Conservation (phyloP, 2,797 vertebrate species). For the Lagodon rhomboides region DNA sequence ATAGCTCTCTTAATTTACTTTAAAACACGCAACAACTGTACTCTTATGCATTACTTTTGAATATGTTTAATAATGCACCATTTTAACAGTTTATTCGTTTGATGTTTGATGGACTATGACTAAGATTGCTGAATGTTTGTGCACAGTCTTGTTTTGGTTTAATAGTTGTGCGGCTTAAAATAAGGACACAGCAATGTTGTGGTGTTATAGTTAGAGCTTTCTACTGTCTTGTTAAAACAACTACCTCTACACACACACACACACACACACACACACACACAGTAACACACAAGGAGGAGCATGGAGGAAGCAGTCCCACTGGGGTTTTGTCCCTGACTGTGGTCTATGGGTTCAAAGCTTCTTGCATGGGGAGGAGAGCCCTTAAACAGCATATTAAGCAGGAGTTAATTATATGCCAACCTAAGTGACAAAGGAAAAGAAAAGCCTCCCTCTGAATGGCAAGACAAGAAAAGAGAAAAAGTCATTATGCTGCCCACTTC, state of each 20-base stretch:
- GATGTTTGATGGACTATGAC: not conserved
- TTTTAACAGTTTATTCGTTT: constrained; percentile 1
- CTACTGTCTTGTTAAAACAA: constrained; percentile 61
- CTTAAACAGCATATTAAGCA: constrained; percentile 91
- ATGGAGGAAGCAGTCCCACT: constrained; percentile 82
- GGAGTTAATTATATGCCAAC: constrained; percentile 91
- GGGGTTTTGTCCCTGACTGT: constrained; percentile 83
- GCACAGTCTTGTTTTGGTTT: constrained; percentile 6
- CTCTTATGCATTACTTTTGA: not conserved
- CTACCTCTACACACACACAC: constrained; percentile 36
- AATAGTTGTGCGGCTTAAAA: constrained; percentile 15
- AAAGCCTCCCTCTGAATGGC: constrained; percentile 86
- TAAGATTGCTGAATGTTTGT: constrained; percentile 4
- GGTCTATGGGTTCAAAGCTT: constrained; percentile 87
- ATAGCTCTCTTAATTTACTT: not conserved
- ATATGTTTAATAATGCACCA: not conserved
- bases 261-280: constrained; percentile 49
- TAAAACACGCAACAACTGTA: not conserved
- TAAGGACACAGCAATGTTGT: constrained; percentile 19
- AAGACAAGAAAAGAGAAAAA: constrained; percentile 86
- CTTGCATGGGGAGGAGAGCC: constrained; percentile 84
- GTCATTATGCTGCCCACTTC: constrained; percentile 87
- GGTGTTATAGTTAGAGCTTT: constrained; percentile 28
- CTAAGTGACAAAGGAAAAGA: constrained; percentile 87
- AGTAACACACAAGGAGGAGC: constrained; percentile 55